A percentile compares a stretch with the other conserved stretches of the same genome.
Evolutionary conservation across 2,113 vertebrate species (phyloP).

Genomic region (Telmatochromis sp.): DNA sequence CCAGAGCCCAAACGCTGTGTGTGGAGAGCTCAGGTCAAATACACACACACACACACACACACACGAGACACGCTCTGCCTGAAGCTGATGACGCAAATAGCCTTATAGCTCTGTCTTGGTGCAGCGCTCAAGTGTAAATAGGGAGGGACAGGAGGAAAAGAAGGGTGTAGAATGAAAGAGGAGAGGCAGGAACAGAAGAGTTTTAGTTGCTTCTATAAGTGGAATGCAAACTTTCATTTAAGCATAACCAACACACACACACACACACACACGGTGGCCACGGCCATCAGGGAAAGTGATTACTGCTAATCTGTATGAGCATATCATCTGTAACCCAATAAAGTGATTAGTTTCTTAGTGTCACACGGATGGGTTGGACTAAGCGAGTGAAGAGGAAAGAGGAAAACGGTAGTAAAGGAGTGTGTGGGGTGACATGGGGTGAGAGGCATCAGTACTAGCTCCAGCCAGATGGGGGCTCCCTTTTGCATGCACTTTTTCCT

Average conservation of each 20-base stretch:
- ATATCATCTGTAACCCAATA: background rate
- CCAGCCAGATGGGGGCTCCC: constrained; percentile 41
- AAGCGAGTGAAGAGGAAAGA: background rate
- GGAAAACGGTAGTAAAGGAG: rapidly evolving
- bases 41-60: background rate
- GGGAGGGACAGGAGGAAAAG: background rate
- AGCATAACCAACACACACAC: background rate
- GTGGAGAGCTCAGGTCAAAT: constrained; percentile 8
- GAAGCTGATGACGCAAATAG: constrained; percentile 39
- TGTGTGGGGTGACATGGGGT: background rate
- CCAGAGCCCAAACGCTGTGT: background rate
- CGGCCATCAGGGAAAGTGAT: background rate
- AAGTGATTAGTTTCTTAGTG: background rate
- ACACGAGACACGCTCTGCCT: background rate
- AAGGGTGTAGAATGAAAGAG: background rate
- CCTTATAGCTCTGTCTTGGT: constrained; percentile 8
- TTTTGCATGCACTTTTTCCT: constrained; percentile 19
- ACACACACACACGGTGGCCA: background rate
- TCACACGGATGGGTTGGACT: background rate
- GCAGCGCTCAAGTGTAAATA: constrained; percentile 1
- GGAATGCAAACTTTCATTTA: background rate
- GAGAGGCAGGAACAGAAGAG: background rate
- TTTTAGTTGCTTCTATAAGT: background rate
- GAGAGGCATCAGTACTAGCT: background rate
- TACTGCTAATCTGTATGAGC: background rate